Base-by-base conservation (phyloP, 2,888 invertebrate species). In the Pseudococcus viburni region DNA sequence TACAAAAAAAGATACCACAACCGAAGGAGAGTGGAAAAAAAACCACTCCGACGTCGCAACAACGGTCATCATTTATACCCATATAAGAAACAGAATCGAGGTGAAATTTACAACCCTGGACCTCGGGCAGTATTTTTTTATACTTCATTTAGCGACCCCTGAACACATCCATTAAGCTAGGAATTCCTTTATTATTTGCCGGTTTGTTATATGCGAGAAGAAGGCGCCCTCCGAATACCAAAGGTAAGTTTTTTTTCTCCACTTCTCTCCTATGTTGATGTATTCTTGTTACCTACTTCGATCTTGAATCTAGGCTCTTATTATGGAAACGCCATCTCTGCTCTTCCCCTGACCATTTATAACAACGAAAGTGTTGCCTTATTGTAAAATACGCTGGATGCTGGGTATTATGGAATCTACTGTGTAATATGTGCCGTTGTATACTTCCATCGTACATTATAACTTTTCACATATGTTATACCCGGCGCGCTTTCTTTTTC, bases 341-440 rank as follows among this genome's bases (percentile, higher is more conserved):
- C 19, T 46, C 46, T 46, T 33, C 26, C 26, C 46, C 46, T 80
- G 80, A 80, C 80, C 80, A 80, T 80, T 73, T 80, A 39, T 39
- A 85, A 85, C 26, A 85, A 59, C 85, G 85, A 85, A 85, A 85
- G 51, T 85, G 85, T 85, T 85, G 39, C 85, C 39, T 39, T 84
- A 19, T 73, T 33, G 26, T 84, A 0, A 84, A 51, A 26, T 33
- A 33, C 26, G 26, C 26, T 33, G 26, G 26, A 33, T 33, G 26
- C 26, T 33, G 26, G 26, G 26, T 33, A 33, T 33, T 33, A 33
- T 33, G 26, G 26, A 33, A 33, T 33, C 26, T 33, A 33, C 26
- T 33, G 26, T 33, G 26, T 33, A 33, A 33, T 33, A 33, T 33
- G 26, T 3, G 26, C 26, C 26, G 26, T 33, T 33, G 26, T 33